phyloP scores from a whole-genome alignment of 2,888 invertebrate species.

The Chaetogeoica ovagalla region DNA sequence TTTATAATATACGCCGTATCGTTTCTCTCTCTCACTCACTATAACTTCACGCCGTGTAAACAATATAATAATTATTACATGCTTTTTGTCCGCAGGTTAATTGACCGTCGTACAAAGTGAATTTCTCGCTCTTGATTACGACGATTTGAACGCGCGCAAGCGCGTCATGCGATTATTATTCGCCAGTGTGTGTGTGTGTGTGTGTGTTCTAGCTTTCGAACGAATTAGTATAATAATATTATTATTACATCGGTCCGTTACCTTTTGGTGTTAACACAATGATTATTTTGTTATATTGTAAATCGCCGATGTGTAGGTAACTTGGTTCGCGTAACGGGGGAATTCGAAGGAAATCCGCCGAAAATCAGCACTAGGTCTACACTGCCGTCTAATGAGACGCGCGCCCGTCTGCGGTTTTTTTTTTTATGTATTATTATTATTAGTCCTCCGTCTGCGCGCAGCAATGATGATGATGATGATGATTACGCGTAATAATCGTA shows the following conservation, averaged over 20 bases:
- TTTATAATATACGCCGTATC: not conserved
- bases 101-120: not conserved
- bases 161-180: too few relatives aligned
- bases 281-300: too few relatives aligned
- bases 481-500: too few relatives aligned
- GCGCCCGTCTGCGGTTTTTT: not conserved
- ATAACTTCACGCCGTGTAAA: not conserved
- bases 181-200: too few relatives aligned
- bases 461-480: conserved; percentile 32
- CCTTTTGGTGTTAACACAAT: not conserved
- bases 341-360: not conserved
- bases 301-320: too few relatives aligned
- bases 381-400: too few relatives aligned
- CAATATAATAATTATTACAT: not conserved
- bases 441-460: too few relatives aligned
- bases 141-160: not conserved
- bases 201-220: too few relatives aligned
- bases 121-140: conserved; percentile 21
- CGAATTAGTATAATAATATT: conserved; percentile 2
- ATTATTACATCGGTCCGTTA: not conserved
- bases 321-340: too few relatives aligned
- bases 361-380: not conserved
- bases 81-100: not conserved
- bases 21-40: not conserved
- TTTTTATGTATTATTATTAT: not conserved